Conservation (phyloP, 2,797 vertebrate genomes). For the Aplochiton taeniatus region DNA sequence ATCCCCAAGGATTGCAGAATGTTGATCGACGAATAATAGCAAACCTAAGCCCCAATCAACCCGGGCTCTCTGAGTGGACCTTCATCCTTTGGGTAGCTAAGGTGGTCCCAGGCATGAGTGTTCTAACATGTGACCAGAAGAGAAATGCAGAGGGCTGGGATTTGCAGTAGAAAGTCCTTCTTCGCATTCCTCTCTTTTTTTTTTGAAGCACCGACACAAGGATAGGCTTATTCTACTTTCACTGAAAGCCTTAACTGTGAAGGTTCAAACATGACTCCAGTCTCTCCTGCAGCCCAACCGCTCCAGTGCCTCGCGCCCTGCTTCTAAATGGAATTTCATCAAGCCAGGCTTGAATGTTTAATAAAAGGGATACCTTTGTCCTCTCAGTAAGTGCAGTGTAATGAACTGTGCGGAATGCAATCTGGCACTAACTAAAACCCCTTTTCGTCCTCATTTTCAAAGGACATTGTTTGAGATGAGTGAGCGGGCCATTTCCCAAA, state of each 20-base stretch:
- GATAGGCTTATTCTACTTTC: conserved; percentile 24
- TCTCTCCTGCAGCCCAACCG: conserved; percentile 32
- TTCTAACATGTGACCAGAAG: conserved; percentile 28
- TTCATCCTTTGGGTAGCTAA: conserved; percentile 34
- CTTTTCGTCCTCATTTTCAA: conserved; percentile 48
- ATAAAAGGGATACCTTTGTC: conserved; percentile 59
- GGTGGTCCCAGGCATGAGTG: conserved; percentile 34
- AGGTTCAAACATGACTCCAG: conserved; percentile 47
- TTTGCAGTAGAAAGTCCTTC: conserved; percentile 60
- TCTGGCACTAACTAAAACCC: conserved; percentile 49
- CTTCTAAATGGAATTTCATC: conserved; percentile 65
- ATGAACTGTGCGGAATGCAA: conserved; percentile 59
- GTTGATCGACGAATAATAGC: conserved; percentile 50
- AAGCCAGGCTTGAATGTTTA: conserved; percentile 62
- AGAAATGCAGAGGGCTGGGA: conserved; percentile 31
- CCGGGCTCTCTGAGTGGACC: conserved; percentile 23
- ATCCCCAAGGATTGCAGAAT: conserved; percentile 38
- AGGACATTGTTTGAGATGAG: conserved; percentile 38
- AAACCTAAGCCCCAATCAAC: conserved; percentile 38
- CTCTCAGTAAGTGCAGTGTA: conserved; percentile 47
- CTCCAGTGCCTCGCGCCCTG: conserved; percentile 33
- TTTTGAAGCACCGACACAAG: conserved; percentile 46
- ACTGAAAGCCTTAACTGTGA: conserved; percentile 41
- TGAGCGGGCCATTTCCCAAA: conserved; percentile 20
- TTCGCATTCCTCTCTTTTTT: not conserved